Conservation (phyloP, 1,140 invertebrate species). For the Elymnias hypermnestra region DNA sequence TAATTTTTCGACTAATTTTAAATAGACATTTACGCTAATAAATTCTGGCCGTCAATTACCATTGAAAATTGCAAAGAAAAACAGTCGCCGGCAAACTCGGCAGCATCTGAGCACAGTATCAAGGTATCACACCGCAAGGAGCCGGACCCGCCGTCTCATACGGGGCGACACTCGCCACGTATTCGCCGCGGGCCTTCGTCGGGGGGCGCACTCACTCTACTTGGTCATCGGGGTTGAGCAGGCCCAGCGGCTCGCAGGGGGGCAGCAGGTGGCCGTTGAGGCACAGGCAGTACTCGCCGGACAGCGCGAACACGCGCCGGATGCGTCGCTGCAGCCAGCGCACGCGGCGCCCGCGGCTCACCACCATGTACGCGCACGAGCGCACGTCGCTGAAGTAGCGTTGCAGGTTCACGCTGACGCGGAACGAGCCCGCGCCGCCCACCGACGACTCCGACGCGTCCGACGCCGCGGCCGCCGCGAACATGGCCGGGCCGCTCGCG, state of each 20-base stretch:
- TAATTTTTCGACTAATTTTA: no score
- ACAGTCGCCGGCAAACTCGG: no score
- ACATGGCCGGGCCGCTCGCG: background rate
- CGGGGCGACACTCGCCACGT: no score
- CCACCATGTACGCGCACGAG: slow-evolving; percentile 19
- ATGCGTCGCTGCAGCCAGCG: slow-evolving; percentile 26
- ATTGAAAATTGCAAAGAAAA: no score
- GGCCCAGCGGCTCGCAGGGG: slow-evolving; percentile 19
- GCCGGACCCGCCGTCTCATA: no score
- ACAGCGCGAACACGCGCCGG: slow-evolving; percentile 18
- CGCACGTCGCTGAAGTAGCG: slow-evolving; percentile 29
- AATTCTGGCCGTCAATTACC: no score
- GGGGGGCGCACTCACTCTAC: slow-evolving; percentile 1
- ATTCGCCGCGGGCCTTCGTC: no score
- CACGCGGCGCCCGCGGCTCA: slow-evolving; percentile 10
- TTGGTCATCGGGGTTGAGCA: background rate
- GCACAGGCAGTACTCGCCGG: slow-evolving; percentile 18
- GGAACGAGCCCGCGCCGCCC: slow-evolving; percentile 11
- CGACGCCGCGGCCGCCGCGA: background rate
- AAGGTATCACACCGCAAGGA: no score
- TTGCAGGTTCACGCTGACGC: slow-evolving; percentile 25
- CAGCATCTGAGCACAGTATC: no score
- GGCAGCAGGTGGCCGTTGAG: slow-evolving; percentile 26
- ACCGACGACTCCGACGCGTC: background rate
- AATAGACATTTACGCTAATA: no score